A percentile compares a stretch with the other conserved stretches of the same genome.
Evolutionary conservation across 2,113 vertebrate genomes (phyloP).

Genomic region (Prinia subflava): DNA sequence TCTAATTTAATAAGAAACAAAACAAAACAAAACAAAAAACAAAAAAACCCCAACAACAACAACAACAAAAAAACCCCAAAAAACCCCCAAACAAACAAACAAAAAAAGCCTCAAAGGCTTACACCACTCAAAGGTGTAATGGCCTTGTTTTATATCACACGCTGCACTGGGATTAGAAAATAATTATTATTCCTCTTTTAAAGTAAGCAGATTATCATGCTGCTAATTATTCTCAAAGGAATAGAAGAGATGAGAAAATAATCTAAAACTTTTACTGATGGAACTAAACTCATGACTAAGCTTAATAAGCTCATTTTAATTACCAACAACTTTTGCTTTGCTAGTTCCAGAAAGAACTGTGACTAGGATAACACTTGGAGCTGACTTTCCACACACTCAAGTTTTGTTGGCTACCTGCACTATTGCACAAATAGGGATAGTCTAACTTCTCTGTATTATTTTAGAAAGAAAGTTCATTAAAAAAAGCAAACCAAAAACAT

Average conservation of each 20-base stretch:
- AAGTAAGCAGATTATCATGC: constrained; percentile 23
- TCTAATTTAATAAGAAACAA: background rate
- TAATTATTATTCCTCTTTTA: constrained; percentile 20
- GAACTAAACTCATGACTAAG: constrained; percentile 38
- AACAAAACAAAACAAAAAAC: too few relatives aligned
- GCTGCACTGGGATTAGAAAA: background rate
- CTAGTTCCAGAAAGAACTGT: background rate
- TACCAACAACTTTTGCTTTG: constrained; percentile 4
- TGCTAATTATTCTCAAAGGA: constrained; percentile 44
- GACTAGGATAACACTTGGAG: background rate
- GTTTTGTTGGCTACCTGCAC: background rate
- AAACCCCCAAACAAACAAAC: background rate
- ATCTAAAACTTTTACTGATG: constrained; percentile 48
- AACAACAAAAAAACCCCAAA: too few relatives aligned
- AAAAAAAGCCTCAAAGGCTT: background rate
- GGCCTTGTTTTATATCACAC: background rate
- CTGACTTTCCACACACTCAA: background rate
- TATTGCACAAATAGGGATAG: background rate
- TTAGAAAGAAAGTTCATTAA: background rate
- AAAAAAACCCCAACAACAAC: background rate
- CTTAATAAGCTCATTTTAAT: constrained; percentile 39
- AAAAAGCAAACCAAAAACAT: background rate
- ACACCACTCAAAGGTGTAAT: background rate
- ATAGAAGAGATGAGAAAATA: constrained; percentile 33
- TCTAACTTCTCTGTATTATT: background rate